phyloP scores from a whole-genome alignment of 2,888 invertebrate genomes.

The Drosophila monieri region DNA sequence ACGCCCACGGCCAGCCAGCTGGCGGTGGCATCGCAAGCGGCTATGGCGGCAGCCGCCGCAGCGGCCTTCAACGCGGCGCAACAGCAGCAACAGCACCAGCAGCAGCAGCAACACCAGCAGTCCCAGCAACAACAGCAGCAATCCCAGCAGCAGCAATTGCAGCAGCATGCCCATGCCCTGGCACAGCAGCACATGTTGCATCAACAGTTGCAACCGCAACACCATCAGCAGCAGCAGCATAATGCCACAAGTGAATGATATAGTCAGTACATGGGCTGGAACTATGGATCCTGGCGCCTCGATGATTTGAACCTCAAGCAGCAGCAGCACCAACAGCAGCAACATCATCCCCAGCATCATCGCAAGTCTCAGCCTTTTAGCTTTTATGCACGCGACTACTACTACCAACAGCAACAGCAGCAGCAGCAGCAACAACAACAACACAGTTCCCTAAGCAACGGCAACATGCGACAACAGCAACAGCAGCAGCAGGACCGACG shows the following conservation, averaged over 20 bases:
- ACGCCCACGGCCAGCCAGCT: constrained; percentile 86
- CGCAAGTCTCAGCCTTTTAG: constrained; percentile 62
- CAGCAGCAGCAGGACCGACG: constrained; percentile 46
- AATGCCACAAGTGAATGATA: constrained; percentile 83
- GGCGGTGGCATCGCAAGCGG: constrained; percentile 84
- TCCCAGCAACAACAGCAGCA: constrained; percentile 69
- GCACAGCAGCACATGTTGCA: constrained; percentile 72
- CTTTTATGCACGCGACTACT: constrained; percentile 72
- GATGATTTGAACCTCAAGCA: constrained; percentile 68
- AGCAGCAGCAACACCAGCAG: constrained; percentile 69
- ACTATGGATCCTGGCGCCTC: constrained; percentile 82
- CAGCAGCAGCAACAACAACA: constrained; percentile 44
- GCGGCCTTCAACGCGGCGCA: constrained; percentile 82
- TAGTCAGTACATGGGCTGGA: constrained; percentile 83
- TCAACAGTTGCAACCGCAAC: constrained; percentile 75
- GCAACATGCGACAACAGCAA: constrained; percentile 53
- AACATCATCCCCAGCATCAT: constrained; percentile 34
- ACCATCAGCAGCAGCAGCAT: constrained; percentile 81
- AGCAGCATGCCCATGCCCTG: constrained; percentile 72
- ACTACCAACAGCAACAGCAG: constrained; percentile 45
- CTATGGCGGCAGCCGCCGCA: constrained; percentile 84
- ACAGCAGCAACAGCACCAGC: constrained; percentile 78
- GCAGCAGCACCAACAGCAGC: constrained; percentile 53
- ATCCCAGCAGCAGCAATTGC: constrained; percentile 67
- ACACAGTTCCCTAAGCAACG: constrained; percentile 47